phyloP scores from a whole-genome alignment of 1,140 invertebrate species.

The Metopolophium dirhodum region DNA sequence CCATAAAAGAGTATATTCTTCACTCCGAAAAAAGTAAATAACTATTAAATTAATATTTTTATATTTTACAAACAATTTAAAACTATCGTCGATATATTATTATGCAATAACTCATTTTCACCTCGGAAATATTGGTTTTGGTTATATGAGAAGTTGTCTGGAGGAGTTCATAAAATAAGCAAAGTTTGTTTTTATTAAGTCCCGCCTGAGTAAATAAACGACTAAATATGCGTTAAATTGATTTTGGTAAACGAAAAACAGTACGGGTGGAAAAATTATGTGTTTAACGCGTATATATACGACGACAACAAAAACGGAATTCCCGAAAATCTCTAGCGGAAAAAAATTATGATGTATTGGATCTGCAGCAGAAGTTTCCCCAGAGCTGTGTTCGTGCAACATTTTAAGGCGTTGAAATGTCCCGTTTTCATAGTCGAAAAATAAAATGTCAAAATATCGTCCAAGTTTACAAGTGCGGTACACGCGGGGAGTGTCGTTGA shows the following conservation, averaged over 20 bases:
- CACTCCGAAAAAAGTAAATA: not conserved
- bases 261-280: not conserved
- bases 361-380: conserved; percentile 2
- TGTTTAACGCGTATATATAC: not conserved
- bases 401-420: not conserved
- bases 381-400: not conserved
- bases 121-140: not conserved
- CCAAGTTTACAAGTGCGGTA: conserved; percentile 6
- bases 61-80: not conserved
- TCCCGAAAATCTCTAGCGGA: not conserved
- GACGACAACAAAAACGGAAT: not conserved
- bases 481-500: not conserved
- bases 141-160: not conserved
- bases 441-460: conserved; percentile 22
- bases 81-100: not conserved
- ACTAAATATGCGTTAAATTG: conserved; percentile 20
- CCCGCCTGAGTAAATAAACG: not conserved
- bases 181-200: conserved; percentile 15
- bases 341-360: conserved; percentile 37
- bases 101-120: not conserved
- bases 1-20: not conserved
- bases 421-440: not conserved
- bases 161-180: not conserved
- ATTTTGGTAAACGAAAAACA: not conserved
- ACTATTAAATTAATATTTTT: not conserved